Conservation (phyloP, 2,888 invertebrate genomes). For the Notodonta ziczac region DNA sequence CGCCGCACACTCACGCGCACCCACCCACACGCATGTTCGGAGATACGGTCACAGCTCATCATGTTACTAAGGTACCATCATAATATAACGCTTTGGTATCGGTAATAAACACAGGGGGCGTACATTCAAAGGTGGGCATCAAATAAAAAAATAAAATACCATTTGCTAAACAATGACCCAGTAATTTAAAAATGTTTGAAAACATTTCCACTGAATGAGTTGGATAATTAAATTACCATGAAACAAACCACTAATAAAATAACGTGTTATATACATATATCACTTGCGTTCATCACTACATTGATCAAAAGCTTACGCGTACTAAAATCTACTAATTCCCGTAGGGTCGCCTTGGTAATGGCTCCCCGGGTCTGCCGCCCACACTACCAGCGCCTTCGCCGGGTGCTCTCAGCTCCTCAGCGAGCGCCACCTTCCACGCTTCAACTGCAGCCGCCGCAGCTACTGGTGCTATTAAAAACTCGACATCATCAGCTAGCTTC, state of each 20-base stretch:
- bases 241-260: neutral
- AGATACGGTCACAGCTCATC: slow-evolving; percentile 85
- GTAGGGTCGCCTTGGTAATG: slow-evolving; percentile 74
- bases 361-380: slow-evolving; percentile 88
- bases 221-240: too few relatives aligned
- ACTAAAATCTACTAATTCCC: slow-evolving; percentile 15
- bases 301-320: slow-evolving; percentile 2
- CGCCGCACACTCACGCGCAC: slow-evolving; percentile 74
- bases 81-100: neutral
- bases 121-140: too few relatives aligned
- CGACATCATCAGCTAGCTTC: slow-evolving; percentile 85
- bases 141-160: too few relatives aligned
- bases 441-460: slow-evolving; percentile 64
- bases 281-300: neutral
- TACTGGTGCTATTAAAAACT: slow-evolving; percentile 79
- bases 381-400: slow-evolving; percentile 90
- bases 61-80: slow-evolving; percentile 66
- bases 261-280: neutral
- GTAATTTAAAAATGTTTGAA: too few relatives aligned
- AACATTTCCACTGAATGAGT: too few relatives aligned
- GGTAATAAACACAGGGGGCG: too few relatives aligned
- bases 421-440: slow-evolving; percentile 86
- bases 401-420: slow-evolving; percentile 85
- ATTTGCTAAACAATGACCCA: too few relatives aligned
- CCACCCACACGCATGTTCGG: slow-evolving; percentile 90